These are phyloP conservation scores for Sturmia bella DNA, from an alignment of 2,888 invertebrate species.

Conservation along the genomic window DNA sequence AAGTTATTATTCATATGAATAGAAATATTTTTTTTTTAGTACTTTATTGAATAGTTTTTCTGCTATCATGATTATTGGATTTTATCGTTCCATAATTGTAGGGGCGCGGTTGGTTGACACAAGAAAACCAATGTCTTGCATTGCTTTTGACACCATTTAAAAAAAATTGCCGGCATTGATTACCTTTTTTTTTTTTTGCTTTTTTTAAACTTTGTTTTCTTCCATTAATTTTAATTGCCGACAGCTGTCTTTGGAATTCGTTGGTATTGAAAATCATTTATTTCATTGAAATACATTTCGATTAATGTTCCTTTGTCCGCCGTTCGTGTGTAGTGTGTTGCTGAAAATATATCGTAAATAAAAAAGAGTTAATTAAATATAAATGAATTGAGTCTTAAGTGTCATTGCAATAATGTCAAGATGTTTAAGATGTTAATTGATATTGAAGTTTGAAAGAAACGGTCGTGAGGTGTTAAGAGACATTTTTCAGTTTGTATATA, in stretches of 20 bases:
- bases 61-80: slow-evolving; percentile 52
- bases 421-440: slow-evolving; percentile 24
- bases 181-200: slow-evolving; percentile 72
- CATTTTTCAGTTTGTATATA: background rate
- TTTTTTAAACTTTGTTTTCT: slow-evolving; percentile 61
- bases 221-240: slow-evolving; percentile 64
- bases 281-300: slow-evolving; percentile 48
- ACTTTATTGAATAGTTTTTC: slow-evolving; percentile 76
- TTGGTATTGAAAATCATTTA: slow-evolving; percentile 57
- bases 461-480: background rate
- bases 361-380: slow-evolving; percentile 29
- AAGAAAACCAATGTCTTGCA: slow-evolving; percentile 42
- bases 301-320: slow-evolving; percentile 31
- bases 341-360: slow-evolving; percentile 49
- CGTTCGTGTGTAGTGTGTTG: slow-evolving; percentile 1
- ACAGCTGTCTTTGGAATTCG: slow-evolving; percentile 56
- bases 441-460: slow-evolving; percentile 5
- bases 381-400: slow-evolving; percentile 37
- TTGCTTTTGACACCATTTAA: slow-evolving; percentile 49
- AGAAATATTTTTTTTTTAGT: slow-evolving; percentile 75
- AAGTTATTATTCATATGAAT: slow-evolving; percentile 60
- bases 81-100: slow-evolving; percentile 59
- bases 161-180: slow-evolving; percentile 67
- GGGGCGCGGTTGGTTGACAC: slow-evolving; percentile 59
- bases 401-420: slow-evolving; percentile 41